A percentile compares a stretch with the other conserved stretches of the same genome.
These are phyloP conservation scores for Ctenochaetus hawaiiensis DNA, from an alignment of 2,797 vertebrate genomes.

Conservation along the genomic window DNA sequence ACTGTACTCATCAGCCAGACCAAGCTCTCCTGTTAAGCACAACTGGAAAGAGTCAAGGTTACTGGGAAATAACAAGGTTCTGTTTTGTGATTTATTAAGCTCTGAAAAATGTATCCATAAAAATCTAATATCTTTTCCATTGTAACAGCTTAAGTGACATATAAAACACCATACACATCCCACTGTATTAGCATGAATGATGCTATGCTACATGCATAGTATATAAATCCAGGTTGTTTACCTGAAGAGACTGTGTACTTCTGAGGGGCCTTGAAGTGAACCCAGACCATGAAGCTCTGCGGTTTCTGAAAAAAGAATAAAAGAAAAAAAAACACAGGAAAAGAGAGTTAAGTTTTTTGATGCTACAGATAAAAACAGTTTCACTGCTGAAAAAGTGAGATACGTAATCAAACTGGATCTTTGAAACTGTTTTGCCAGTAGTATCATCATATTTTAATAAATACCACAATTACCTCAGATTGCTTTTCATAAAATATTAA, in stretches of 20 bases:
- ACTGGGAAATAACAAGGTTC: neutral
- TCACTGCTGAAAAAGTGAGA: neutral
- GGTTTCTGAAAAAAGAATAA: conserved; percentile 85
- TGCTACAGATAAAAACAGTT: neutral
- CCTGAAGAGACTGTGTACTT: conserved; percentile 87
- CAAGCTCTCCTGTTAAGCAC: conserved; percentile 83
- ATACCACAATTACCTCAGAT: neutral
- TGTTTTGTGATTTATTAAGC: neutral
- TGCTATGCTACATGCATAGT: neutral
- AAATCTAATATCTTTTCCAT: neutral
- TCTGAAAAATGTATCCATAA: no score
- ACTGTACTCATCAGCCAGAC: conserved; percentile 89
- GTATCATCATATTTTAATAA: neutral
- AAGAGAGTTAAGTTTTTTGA: neutral
- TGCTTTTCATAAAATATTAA: neutral
- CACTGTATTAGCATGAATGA: neutral
- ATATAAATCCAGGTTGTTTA: conserved; percentile 66
- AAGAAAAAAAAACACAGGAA: conserved; percentile 20
- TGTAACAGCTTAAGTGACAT: neutral
- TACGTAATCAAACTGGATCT: neutral
- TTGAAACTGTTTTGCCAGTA: neutral
- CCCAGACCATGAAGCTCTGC: conserved; percentile 91
- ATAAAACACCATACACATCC: neutral
- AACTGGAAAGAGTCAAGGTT: neutral
- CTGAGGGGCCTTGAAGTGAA: conserved; percentile 92